Evolutionary conservation across 2,888 invertebrate genomes (phyloP).

Genomic region (Nephrotoma flavescens): DNA sequence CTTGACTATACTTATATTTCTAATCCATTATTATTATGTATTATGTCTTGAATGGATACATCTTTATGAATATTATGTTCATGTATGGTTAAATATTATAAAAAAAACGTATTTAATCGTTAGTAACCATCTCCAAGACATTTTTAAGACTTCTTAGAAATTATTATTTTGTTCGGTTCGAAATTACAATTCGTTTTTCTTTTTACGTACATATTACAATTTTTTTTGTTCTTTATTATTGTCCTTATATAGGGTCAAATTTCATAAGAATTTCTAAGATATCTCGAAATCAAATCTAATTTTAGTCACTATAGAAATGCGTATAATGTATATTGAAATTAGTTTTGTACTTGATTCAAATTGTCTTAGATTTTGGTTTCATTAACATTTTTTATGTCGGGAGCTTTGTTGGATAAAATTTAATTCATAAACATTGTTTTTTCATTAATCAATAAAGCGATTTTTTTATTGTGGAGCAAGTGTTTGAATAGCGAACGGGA

Average conservation of each 20-base stretch:
- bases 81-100: neutral
- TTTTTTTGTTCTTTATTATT: neutral
- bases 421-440: no score
- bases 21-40: neutral
- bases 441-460: no score
- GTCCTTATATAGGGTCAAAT: neutral
- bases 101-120: neutral
- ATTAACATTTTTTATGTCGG: neutral
- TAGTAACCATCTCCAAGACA: neutral
- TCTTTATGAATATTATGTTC: neutral
- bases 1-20: neutral
- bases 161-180: neutral
- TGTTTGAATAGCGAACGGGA: no score
- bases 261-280: neutral
- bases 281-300: neutral
- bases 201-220: neutral
- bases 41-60: neutral
- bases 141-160: neutral
- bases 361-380: neutral
- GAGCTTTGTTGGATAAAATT: no score
- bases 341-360: neutral
- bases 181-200: neutral
- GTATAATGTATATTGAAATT: neutral
- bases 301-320: neutral
- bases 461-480: no score